These are phyloP conservation scores for Drosophila melanica DNA, from an alignment of 1,140 invertebrate genomes.

Conservation along the genomic window DNA sequence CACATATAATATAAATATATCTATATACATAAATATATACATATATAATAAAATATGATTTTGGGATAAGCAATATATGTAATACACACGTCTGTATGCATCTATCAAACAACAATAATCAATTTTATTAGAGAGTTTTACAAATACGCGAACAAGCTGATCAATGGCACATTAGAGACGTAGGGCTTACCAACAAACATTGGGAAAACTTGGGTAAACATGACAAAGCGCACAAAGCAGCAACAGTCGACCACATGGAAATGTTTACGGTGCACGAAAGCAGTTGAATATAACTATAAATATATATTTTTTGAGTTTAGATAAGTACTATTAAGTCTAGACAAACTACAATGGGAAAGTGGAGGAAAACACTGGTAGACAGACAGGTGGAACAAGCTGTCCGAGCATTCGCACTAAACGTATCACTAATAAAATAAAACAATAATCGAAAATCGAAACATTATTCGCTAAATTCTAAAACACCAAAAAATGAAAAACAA, in stretches of 20 bases:
- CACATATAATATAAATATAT: slow-evolving; percentile 67
- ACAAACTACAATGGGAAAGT: slow-evolving; percentile 8
- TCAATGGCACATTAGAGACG: neutral
- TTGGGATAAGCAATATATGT: slow-evolving; percentile 82
- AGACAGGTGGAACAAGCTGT: slow-evolving; percentile 52
- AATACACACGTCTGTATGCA: slow-evolving; percentile 52
- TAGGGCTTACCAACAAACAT: neutral
- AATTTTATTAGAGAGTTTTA: slow-evolving; percentile 82
- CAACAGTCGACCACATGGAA: slow-evolving; percentile 41
- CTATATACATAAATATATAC: slow-evolving; percentile 64
- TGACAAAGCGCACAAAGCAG: slow-evolving; percentile 49
- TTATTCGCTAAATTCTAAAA: slow-evolving; percentile 66
- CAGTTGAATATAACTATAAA: slow-evolving; percentile 16
- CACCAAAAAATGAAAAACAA: slow-evolving; percentile 20
- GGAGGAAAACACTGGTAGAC: slow-evolving; percentile 38
- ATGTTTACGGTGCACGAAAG: slow-evolving; percentile 33
- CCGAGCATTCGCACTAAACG: slow-evolving; percentile 78
- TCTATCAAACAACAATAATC: slow-evolving; percentile 81
- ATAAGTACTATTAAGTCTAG: slow-evolving; percentile 23
- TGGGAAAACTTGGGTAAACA: slow-evolving; percentile 25
- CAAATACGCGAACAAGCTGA: slow-evolving; percentile 33
- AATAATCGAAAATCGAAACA: slow-evolving; percentile 79
- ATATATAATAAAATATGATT: slow-evolving; percentile 83
- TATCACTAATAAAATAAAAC: slow-evolving; percentile 62
- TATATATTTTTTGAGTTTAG: slow-evolving; percentile 12